These are phyloP conservation scores for Propithecus coquereli DNA, from an alignment of 2,113 vertebrate species.

Conservation along the genomic window DNA sequence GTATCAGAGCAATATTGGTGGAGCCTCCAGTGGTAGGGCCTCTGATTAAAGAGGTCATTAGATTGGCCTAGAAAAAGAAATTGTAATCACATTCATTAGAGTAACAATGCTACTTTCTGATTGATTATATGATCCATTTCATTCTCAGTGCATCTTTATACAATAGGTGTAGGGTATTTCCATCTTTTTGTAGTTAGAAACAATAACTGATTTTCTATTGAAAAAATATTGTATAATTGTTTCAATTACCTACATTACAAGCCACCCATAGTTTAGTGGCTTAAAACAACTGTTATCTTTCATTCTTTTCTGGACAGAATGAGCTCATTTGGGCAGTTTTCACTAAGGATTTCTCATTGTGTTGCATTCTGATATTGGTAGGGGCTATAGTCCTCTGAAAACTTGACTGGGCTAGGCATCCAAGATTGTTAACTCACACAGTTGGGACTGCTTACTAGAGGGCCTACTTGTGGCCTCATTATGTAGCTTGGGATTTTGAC, in stretches of 20 bases:
- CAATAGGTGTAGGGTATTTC: neutral
- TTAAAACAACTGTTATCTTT: neutral
- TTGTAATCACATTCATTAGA: neutral
- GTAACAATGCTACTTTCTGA: neutral
- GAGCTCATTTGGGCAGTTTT: neutral
- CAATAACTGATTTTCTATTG: neutral
- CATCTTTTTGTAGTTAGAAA: neutral
- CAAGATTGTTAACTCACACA: neutral
- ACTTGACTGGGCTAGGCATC: neutral
- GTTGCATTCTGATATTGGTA: neutral
- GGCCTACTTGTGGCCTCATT: neutral
- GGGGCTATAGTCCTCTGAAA: neutral
- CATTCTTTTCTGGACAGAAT: neutral
- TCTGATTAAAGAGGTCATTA: neutral
- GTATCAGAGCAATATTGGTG: neutral
- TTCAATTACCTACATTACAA: neutral
- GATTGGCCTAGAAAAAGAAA: neutral
- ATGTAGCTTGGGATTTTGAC: neutral
- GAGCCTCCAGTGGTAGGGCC: neutral
- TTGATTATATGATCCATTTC: neutral
- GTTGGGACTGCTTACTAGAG: neutral
- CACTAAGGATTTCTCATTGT: neutral
- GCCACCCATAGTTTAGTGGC: neutral
- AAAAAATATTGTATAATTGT: neutral
- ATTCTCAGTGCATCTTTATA: neutral